Percentiles rank a stretch among this genome's conserved stretches.
Conservation (phyloP, 2,888 invertebrate genomes). For the Drosophila picticornis region DNA sequence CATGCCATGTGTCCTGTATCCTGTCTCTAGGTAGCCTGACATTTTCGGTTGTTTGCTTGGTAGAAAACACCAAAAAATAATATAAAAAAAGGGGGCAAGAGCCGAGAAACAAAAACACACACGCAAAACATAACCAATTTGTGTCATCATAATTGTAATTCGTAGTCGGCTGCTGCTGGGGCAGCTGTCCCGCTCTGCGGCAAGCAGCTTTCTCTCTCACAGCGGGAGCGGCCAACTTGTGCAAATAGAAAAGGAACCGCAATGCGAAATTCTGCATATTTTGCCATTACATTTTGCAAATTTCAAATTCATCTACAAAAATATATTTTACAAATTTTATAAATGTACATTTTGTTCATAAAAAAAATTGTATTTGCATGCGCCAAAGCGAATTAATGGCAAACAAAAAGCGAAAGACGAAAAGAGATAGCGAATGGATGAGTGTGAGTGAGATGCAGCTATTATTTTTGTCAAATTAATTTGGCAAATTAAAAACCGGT, state of each 20-base stretch:
- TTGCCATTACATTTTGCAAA: conserved; percentile 54
- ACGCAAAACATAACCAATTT: conserved; percentile 79
- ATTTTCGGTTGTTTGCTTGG: conserved; percentile 50
- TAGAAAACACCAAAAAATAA: conserved; percentile 23
- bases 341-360: conserved; percentile 1
- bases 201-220: conserved; percentile 29
- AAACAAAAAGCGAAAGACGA: too few relatives aligned
- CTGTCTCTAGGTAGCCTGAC: conserved; percentile 62
- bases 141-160: conserved; percentile 82
- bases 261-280: conserved; percentile 55
- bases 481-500: conserved; percentile 59
- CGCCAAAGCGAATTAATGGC: not conserved
- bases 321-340: conserved; percentile 30
- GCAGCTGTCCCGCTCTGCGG: conserved; percentile 28
- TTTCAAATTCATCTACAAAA: conserved; percentile 31
- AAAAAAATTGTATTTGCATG: conserved; percentile 1
- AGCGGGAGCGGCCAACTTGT: conserved; percentile 50
- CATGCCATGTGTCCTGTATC: conserved; percentile 65
- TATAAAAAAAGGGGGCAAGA: conserved; percentile 28
- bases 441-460: conserved; percentile 5
- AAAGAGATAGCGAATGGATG: not conserved
- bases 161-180: conserved; percentile 44
- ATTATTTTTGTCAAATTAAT: conserved; percentile 64
- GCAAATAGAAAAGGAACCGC: conserved; percentile 32
- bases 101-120: conserved; percentile 50